phyloP scores from a whole-genome alignment of 2,113 vertebrate species.

The Apaloderma vittatum region DNA sequence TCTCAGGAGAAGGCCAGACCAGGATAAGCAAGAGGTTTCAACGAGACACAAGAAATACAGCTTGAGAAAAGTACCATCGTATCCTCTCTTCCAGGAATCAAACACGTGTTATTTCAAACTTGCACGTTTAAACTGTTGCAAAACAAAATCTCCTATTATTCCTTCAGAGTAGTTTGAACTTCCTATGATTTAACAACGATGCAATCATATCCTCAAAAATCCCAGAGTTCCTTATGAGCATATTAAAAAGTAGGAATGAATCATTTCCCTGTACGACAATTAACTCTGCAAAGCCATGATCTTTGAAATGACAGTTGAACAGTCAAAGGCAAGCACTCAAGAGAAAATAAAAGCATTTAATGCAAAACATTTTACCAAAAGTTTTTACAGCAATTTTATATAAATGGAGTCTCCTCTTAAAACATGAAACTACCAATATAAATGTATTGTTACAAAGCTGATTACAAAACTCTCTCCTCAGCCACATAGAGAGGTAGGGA shows the following conservation, averaged over 20 bases:
- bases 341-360: conserved; percentile 61
- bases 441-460: conserved; percentile 18
- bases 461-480: conserved; percentile 35
- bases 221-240: not conserved
- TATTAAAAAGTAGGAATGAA: conserved; percentile 43
- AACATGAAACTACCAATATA: not conserved
- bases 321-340: not conserved
- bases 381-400: conserved; percentile 28
- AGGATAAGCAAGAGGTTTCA: not conserved
- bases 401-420: not conserved
- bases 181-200: conserved; percentile 57
- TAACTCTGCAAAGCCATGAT: not conserved
- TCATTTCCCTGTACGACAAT: conserved; percentile 48
- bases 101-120: not conserved
- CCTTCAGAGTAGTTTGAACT: conserved; percentile 18
- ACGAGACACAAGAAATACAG: not conserved
- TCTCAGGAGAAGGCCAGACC: not conserved
- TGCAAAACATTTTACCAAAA: conserved; percentile 47
- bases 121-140: not conserved
- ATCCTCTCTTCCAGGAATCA: not conserved
- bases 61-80: not conserved
- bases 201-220: conserved; percentile 23
- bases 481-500: not conserved
- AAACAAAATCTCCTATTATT: conserved; percentile 8
- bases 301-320: not conserved